Evolutionary conservation across 2,797 vertebrate genomes (phyloP).

Genomic region (Phoeniculus purpureus): DNA sequence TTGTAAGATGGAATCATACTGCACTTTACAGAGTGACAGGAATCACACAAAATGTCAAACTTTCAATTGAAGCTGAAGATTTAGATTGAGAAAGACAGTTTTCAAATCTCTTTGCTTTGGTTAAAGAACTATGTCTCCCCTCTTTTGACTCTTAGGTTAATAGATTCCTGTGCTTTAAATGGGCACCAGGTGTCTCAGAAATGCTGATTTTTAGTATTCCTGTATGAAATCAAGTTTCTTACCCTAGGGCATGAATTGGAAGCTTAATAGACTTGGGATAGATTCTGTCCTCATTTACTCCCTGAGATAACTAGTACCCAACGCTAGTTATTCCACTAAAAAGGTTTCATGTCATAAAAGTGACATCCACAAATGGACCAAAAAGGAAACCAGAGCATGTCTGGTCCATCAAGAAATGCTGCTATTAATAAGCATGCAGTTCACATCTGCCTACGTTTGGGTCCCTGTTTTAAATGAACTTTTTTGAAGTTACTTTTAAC

Average conservation of each 20-base stretch:
- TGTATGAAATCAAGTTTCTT: background rate
- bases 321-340: background rate
- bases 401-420: background rate
- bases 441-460: background rate
- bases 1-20: background rate
- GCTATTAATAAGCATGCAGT: background rate
- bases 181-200: background rate
- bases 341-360: accelerated
- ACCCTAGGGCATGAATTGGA: background rate
- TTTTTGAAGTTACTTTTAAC: background rate
- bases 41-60: background rate
- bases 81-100: background rate
- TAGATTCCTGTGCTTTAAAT: background rate
- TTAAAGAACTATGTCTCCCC: background rate
- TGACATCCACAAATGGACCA: background rate
- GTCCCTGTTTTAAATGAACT: background rate
- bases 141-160: background rate
- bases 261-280: background rate
- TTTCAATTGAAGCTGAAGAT: background rate
- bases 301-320: background rate
- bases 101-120: background rate
- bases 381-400: background rate
- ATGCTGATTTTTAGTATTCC: background rate
- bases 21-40: background rate
- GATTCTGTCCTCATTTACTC: background rate